Conservation (phyloP, 2,888 invertebrate genomes). For the Eristalis arbustorum region DNA sequence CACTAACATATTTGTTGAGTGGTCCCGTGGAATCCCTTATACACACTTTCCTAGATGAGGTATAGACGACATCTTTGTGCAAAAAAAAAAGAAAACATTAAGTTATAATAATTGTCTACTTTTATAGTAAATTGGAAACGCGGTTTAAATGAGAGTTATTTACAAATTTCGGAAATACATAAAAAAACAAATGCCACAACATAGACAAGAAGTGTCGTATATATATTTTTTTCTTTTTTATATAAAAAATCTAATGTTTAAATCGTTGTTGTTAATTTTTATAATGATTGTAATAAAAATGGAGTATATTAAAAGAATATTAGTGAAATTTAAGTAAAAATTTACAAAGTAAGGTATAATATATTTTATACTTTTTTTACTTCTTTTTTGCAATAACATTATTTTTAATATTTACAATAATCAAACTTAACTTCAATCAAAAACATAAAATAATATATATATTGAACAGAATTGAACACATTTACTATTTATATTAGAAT, state of each 20-base stretch:
- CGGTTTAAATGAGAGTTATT: slow-evolving; percentile 21
- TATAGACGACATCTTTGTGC: neutral
- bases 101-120: neutral
- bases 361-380: slow-evolving; percentile 68
- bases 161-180: slow-evolving; percentile 20
- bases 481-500: slow-evolving; percentile 53
- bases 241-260: slow-evolving; percentile 13
- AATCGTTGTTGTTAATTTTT: slow-evolving; percentile 66
- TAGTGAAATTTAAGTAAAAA: slow-evolving; percentile 60
- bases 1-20: neutral
- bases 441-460: slow-evolving; percentile 10
- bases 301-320: slow-evolving; percentile 40
- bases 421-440: slow-evolving; percentile 29
- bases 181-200: slow-evolving; percentile 44
- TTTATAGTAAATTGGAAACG: neutral
- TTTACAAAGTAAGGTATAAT: slow-evolving; percentile 59
- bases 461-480: slow-evolving; percentile 20
- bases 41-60: neutral
- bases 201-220: slow-evolving; percentile 52
- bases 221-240: slow-evolving; percentile 35
- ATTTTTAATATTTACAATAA: slow-evolving; percentile 58
- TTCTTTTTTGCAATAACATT: slow-evolving; percentile 62
- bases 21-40: neutral
- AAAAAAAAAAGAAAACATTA: neutral
- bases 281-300: slow-evolving; percentile 31